Base-by-base conservation (phyloP, 2,797 vertebrate genomes). In the Pipistrellus pygmaeus region DNA sequence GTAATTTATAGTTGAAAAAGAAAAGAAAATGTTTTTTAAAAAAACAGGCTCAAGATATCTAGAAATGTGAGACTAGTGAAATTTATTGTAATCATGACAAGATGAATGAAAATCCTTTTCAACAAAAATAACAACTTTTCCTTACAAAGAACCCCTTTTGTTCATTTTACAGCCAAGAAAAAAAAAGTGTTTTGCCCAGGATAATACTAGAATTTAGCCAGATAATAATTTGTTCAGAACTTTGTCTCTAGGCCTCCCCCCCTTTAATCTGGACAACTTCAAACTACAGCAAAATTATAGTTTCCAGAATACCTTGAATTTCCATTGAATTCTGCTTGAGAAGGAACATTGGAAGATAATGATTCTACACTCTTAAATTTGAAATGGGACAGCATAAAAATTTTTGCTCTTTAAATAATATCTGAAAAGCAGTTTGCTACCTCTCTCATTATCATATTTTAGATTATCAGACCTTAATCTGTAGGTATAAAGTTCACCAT, bases 231-330 rank as follows among this genome's bases (percentile, higher is more conserved):
- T 95, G 41, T 71, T 91, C 27, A 76, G 51, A 81, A 88, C 5
- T 18, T 30, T 66, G 64, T 30, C 44, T 57, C 21, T 41, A 41
- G 6, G 38, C 46, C 46, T 14, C 46, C 13, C 51, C 18, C 18
- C 2, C 53, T 93, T 86, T 88, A 94, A 77, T 88, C 55, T 80
- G 41, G 14, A 53, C 15, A 69, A 77, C 1, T 84, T 90, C 48
- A 84, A 91, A 10, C 80, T 72, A 64, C 14, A 66, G n/a, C 20
- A 93, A 93, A 95, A 86, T 96, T 92, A 78, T 30, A 90, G 30
- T 69, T 92, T 94, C 25, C 27, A 57, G 6, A 62, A 57, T 69
- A 41, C 51, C 53, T 95, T 92, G 75, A 91, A 92, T 93, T 86
- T 75, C 64, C 60, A 88, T 27, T 75, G 38, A 81, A 66, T 91